Conservation (phyloP, 1,140 invertebrate species). For the Drosophila trapezifrons region DNA sequence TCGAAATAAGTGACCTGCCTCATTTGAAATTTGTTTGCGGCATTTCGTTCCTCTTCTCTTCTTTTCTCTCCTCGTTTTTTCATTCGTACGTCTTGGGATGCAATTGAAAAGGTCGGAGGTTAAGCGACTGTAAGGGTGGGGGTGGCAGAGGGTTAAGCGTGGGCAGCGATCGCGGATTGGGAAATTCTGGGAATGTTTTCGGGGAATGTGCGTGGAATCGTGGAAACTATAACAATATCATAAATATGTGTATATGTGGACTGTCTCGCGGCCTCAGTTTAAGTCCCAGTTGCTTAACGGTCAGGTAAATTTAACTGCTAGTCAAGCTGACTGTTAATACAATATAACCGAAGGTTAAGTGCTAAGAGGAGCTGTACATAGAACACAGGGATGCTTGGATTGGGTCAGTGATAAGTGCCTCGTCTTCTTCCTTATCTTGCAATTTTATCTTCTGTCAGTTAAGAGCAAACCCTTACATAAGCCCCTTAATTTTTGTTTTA, state of each 20-base stretch:
- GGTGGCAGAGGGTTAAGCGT: neutral
- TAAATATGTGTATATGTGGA: neutral
- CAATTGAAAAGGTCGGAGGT: slow-evolving; percentile 41
- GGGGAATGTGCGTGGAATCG: slow-evolving; percentile 22
- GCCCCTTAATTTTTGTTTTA: too few relatives aligned
- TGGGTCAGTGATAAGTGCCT: too few relatives aligned
- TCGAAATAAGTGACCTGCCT: slow-evolving; percentile 78
- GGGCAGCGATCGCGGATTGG: slow-evolving; percentile 15
- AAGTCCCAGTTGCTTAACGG: neutral
- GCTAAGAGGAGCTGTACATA: too few relatives aligned
- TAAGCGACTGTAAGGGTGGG: neutral
- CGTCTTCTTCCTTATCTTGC: too few relatives aligned
- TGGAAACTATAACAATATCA: neutral
- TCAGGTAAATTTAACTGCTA: neutral
- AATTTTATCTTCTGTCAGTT: too few relatives aligned
- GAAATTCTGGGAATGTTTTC: slow-evolving; percentile 7
- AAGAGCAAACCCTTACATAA: too few relatives aligned
- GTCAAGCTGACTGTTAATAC: neutral
- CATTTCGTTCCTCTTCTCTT: slow-evolving; percentile 20
- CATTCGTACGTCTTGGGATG: slow-evolving; percentile 29
- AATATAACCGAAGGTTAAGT: too few relatives aligned
- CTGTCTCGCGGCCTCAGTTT: neutral
- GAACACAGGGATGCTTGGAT: too few relatives aligned
- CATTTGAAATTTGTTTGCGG: slow-evolving; percentile 77
- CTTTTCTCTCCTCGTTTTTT: neutral